phyloP scores from a whole-genome alignment of 2,888 invertebrate species.

The Aporophyla nigra region DNA sequence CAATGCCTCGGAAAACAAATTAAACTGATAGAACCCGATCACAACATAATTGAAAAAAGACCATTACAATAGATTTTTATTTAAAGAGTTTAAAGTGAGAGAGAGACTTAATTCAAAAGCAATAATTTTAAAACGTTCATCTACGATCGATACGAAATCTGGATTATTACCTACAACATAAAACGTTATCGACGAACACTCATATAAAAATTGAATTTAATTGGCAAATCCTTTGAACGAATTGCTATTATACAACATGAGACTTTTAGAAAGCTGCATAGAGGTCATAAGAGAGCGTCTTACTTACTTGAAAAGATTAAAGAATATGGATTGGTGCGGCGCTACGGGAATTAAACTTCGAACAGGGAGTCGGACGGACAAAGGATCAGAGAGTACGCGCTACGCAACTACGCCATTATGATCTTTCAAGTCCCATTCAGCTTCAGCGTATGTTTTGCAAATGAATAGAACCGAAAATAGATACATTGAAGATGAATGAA shows the following conservation, averaged over 20 bases:
- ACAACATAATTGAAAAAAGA: background rate
- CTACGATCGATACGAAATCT: conserved; percentile 4
- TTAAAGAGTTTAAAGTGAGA: background rate
- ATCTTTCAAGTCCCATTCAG: conserved; percentile 23
- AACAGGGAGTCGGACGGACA: conserved; percentile 13
- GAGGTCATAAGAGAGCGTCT: conserved; percentile 7
- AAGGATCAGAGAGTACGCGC: conserved; percentile 5
- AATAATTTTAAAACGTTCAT: background rate
- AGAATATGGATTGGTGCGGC: conserved; percentile 3
- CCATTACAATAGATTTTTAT: background rate
- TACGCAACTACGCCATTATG: conserved; percentile 9
- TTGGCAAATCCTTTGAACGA: conserved; percentile 34
- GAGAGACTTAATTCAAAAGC: background rate
- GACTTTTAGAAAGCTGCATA: conserved; percentile 58
- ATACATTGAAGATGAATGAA: conserved; percentile 38
- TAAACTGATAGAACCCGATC: background rate
- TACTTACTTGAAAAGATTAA: conserved; percentile 20
- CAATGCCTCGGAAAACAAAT: background rate
- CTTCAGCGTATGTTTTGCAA: conserved; percentile 20
- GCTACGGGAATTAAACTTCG: conserved; percentile 2
- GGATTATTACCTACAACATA: conserved; percentile 4
- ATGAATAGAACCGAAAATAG: conserved; percentile 39
- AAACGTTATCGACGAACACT: conserved; percentile 15
- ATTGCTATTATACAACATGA: conserved; percentile 58
- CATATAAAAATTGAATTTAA: conserved; percentile 18